Evolutionary conservation across 2,113 vertebrate species (phyloP).

Genomic region (Scomber scombrus): DNA sequence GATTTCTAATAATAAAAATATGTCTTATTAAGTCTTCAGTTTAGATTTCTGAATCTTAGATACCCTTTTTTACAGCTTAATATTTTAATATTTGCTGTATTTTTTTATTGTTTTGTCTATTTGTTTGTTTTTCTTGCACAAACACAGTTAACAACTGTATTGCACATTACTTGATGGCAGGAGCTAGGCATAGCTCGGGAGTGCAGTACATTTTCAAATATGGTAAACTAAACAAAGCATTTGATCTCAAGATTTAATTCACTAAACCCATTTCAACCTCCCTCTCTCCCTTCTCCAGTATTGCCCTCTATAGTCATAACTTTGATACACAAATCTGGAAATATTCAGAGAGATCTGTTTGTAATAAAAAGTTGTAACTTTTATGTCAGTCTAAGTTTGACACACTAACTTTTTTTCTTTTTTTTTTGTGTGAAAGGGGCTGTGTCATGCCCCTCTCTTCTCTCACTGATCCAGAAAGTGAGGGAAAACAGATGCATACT

Average conservation of each 20-base stretch:
- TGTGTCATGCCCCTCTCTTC: constrained; percentile 41
- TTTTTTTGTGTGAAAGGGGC: constrained; percentile 17
- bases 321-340: constrained; percentile 72
- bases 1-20: constrained; percentile 1
- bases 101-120: constrained; percentile 19
- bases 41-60: constrained; percentile 3
- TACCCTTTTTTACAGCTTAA: background rate
- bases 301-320: constrained; percentile 53
- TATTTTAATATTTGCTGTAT: background rate
- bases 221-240: constrained; percentile 66
- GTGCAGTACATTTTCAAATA: constrained; percentile 67
- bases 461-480: constrained; percentile 17
- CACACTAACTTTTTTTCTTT: background rate
- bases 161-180: constrained; percentile 35
- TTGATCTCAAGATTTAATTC: constrained; percentile 66
- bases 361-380: constrained; percentile 58
- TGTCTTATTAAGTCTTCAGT: background rate
- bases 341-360: constrained; percentile 63
- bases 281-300: constrained; percentile 52
- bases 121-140: background rate
- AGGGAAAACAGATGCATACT: constrained; percentile 7
- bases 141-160: constrained; percentile 22
- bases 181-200: constrained; percentile 38
- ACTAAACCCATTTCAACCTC: constrained; percentile 12
- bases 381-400: constrained; percentile 53